These are phyloP conservation scores for cattle (Bos taurus) DNA, from an alignment of 2,113 vertebrate species.

Conservation along the genomic window ARS-UCD2.0 NC_037329.1:67121001-67121500, in stretches of 20 bases:
- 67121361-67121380: accelerated
- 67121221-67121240: not conserved
- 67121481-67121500: not conserved
- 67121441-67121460: not conserved
- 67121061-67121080: not conserved
- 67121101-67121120: not conserved
- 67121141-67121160: not conserved
- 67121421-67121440: not conserved
- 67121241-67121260: not conserved
- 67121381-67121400: not conserved
- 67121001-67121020: not conserved
- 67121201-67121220: not conserved
- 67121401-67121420: not conserved
- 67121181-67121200: not conserved
- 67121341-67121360: not conserved
- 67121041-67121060: not conserved
- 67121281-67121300: not conserved
- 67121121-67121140: not conserved
- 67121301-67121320: not conserved
- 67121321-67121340: not conserved
- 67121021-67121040: not conserved
- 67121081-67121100: not conserved
- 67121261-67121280: not conserved
- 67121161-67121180: not conserved
- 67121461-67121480: not conserved